Evolutionary conservation across 2,797 vertebrate species (phyloP), one percentile per base, ranked within the genome.

Genomic region (Crypturellus tataupa): DNA sequence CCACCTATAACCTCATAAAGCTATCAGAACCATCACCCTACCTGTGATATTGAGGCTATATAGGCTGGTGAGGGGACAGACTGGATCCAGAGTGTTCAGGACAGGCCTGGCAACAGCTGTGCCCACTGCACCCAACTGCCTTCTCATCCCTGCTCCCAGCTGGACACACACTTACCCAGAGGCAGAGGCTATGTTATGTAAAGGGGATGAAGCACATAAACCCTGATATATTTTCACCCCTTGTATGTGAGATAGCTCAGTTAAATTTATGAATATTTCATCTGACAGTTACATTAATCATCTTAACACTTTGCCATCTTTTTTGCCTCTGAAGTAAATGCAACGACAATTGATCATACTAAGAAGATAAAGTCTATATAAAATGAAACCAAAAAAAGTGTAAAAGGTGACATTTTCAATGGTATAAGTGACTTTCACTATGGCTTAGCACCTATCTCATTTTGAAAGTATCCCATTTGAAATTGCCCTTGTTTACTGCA

Each of bases 211-310:
- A 83, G 46, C 42, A 35, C 27, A 55, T 37, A 90, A 85, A 77
- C 44, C 33, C 25, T 49, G 31, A 70, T 55, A 64, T 25, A 46
- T 60, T 44, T 77, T 65, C 68, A 55, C 29, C 65, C 60, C 83
- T 91, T 87, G 46, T 55, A 51, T 40, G 37, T 87, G 71, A 80
- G n/a, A 21, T 79, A 85, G 63, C 59, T 87, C 72, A 91, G 51
- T 3, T 85, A 79, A 59, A 89, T 80, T 76, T 81, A 92, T 59
- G 5, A 92, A 33, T 87, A 85, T 80, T 87, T 93, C 42, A 89
- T 56, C 42, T 87, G 65, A 51, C 23, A 80, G 49, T 87, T 65
- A 72, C 29, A 71, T 63, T 91, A 92, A 93, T 83, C 27, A 59
- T 69, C 55, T 75, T 79, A 95, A 72, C 39, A 72, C 39, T 72